phyloP scores from a whole-genome alignment of 2,888 invertebrate species.

The Pemphredon lugubris region DNA sequence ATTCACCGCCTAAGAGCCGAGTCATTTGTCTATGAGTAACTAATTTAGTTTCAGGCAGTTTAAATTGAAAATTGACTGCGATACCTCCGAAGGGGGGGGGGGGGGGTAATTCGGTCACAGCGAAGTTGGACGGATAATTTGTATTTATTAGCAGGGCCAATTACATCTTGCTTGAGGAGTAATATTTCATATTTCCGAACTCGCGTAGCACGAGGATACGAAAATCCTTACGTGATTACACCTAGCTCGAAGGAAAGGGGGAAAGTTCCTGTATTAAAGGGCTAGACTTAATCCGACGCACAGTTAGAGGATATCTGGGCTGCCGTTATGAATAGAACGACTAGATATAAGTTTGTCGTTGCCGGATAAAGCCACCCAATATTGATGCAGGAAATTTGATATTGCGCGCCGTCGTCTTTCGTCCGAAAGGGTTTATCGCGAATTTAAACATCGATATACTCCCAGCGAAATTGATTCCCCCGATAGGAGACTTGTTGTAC shows the following conservation, averaged over 20 bases:
- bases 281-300: conserved; percentile 24
- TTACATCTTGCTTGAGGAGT: neutral
- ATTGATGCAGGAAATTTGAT: conserved; percentile 9
- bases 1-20: too few species aligned
- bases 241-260: neutral
- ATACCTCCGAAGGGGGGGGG: too few species aligned
- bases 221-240: conserved; percentile 17
- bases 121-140: conserved; percentile 7
- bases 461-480: too few species aligned
- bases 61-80: too few species aligned
- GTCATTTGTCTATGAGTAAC: too few species aligned
- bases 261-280: conserved; percentile 23
- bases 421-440: neutral
- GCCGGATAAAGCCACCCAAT: conserved; percentile 1
- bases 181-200: conserved; percentile 8
- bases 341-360: conserved; percentile 14
- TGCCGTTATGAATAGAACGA: conserved; percentile 28
- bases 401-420: neutral
- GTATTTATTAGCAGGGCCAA: neutral
- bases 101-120: too few species aligned
- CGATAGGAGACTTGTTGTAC: too few species aligned
- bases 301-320: conserved; percentile 11
- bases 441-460: too few species aligned
- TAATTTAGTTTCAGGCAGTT: too few species aligned
- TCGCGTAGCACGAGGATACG: neutral